phyloP scores from a whole-genome alignment of 2,113 vertebrate genomes.

The Damaliscus lunatus region DNA sequence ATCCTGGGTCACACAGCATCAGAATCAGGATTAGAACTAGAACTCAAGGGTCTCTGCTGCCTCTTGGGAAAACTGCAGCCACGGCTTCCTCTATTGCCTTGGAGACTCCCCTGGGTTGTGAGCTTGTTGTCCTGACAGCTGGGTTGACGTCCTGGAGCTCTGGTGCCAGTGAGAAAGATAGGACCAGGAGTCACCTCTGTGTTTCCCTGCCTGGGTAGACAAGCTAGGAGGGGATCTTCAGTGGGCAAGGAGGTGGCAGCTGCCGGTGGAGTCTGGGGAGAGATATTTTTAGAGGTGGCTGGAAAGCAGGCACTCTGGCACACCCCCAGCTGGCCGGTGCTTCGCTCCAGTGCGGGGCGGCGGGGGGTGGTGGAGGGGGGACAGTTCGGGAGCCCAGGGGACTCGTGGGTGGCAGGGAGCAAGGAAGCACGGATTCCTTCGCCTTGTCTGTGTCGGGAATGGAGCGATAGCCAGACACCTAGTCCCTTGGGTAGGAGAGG shows the following conservation, averaged over 20 bases:
- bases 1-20: not conserved
- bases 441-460: not conserved
- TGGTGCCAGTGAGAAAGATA: not conserved
- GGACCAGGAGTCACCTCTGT: not conserved
- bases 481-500: not conserved
- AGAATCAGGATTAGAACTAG: not conserved
- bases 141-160: not conserved
- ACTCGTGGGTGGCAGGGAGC: slow-evolving; percentile 23
- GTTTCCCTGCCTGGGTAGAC: not conserved
- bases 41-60: not conserved
- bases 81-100: not conserved
- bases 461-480: not conserved
- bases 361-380: not conserved
- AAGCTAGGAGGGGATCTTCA: not conserved
- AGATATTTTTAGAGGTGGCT: slow-evolving; percentile 76
- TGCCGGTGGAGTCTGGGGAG: slow-evolving; percentile 26
- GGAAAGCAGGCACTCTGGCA: slow-evolving; percentile 66
- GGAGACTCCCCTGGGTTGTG: not conserved
- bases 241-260: slow-evolving; percentile 60
- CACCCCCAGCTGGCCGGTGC: slow-evolving; percentile 70
- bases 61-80: not conserved
- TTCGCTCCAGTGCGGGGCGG: slow-evolving; percentile 41
- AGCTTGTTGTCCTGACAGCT: not conserved
- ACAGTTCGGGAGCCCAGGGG: not conserved
- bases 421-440: not conserved